Evolutionary conservation across 2,888 invertebrate genomes (phyloP).

Genomic region (Caenorhabditis sp.): DNA sequence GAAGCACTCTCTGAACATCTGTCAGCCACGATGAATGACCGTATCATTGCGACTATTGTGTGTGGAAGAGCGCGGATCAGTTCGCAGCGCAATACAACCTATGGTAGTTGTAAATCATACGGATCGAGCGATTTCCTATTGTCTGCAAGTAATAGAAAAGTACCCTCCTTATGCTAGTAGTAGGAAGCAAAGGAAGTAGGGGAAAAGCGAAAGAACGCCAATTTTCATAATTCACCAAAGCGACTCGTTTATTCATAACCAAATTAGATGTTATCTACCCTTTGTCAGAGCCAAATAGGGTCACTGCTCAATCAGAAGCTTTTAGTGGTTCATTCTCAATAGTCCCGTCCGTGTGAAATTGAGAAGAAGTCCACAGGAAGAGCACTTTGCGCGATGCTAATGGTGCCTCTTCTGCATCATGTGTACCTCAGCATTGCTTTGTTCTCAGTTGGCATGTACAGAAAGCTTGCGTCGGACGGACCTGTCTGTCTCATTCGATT

Average conservation of each 20-base stretch:
- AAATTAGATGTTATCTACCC: slow-evolving; percentile 1
- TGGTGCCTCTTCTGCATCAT: slow-evolving; percentile 21
- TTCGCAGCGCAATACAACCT: slow-evolving; percentile 5
- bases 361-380: slow-evolving; percentile 5
- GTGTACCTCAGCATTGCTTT: slow-evolving; percentile 27
- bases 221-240: background rate
- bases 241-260: slow-evolving; percentile 18
- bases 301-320: slow-evolving; percentile 26
- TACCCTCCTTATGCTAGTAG: too few relatives aligned
- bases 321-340: slow-evolving; percentile 22
- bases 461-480: slow-evolving; percentile 29
- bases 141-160: slow-evolving; percentile 43
- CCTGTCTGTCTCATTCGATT: slow-evolving; percentile 43
- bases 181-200: too few relatives aligned
- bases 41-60: background rate
- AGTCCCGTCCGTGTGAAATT: slow-evolving; percentile 29
- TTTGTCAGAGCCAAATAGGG: background rate
- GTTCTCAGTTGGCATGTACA: slow-evolving; percentile 27
- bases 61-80: background rate
- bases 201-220: slow-evolving; percentile 15
- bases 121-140: slow-evolving; percentile 7
- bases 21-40: background rate
- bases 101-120: slow-evolving; percentile 25
- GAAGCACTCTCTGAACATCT: slow-evolving; percentile 14
- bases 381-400: slow-evolving; percentile 19